Evolutionary conservation across 1,140 invertebrate species (phyloP).

Genomic region (Drosophila willistoni): DNA sequence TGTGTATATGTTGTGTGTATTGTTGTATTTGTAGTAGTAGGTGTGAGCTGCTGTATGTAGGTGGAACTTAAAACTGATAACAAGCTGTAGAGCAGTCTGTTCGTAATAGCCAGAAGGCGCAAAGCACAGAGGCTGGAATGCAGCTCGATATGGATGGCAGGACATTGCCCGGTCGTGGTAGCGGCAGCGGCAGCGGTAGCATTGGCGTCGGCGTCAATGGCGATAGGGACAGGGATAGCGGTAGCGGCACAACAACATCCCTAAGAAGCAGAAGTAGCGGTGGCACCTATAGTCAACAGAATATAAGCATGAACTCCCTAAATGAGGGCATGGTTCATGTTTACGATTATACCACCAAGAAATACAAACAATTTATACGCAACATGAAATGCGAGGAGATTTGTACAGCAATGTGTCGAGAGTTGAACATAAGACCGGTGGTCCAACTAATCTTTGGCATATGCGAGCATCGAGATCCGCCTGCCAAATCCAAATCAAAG

Average conservation of each 20-base stretch:
- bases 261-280: conserved; percentile 38
- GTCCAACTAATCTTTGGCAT: conserved; percentile 91
- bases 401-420: conserved; percentile 88
- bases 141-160: neutral
- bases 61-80: neutral
- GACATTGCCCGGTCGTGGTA: neutral
- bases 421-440: conserved; percentile 89
- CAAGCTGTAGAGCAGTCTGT: neutral
- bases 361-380: conserved; percentile 34
- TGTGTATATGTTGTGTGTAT: neutral
- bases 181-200: neutral
- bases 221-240: neutral
- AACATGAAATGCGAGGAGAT: conserved; percentile 86
- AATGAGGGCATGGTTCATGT: conserved; percentile 52
- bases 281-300: conserved; percentile 56
- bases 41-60: conserved; percentile 6
- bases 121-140: neutral
- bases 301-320: conserved; percentile 27
- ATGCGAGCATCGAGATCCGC: conserved; percentile 41
- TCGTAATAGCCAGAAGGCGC: neutral
- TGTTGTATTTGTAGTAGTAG: neutral
- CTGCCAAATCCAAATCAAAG: neutral
- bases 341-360: conserved; percentile 26
- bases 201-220: no score
- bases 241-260: conserved; percentile 1